These are phyloP conservation scores for Corythaeola cristata DNA, from an alignment of 2,113 vertebrate species.

Conservation along the genomic window DNA sequence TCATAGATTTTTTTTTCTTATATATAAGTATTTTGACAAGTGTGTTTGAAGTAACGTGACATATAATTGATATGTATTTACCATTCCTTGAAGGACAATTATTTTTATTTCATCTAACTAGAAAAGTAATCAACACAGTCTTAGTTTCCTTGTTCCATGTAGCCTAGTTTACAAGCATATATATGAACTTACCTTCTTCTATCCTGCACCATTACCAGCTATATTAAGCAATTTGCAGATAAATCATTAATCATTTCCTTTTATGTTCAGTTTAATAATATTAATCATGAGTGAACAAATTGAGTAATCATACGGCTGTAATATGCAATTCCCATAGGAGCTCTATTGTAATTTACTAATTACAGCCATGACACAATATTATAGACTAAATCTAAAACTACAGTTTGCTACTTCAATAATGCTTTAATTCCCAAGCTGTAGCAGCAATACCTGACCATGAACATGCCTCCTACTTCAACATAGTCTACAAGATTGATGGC, in stretches of 20 bases:
- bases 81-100: background rate
- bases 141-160: background rate
- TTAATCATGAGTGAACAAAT: slow-evolving; percentile 3
- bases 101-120: background rate
- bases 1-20: background rate
- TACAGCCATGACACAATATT: background rate
- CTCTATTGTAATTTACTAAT: slow-evolving; percentile 49
- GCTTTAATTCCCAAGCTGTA: background rate
- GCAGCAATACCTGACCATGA: background rate
- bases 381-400: background rate
- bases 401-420: background rate
- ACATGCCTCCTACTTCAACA: background rate
- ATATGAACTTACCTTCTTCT: background rate
- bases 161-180: background rate
- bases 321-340: background rate
- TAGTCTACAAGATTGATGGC: background rate
- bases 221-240: background rate
- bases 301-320: slow-evolving; percentile 5
- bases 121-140: background rate
- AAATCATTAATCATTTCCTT: slow-evolving; percentile 18
- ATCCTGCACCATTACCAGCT: background rate
- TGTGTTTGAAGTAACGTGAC: background rate
- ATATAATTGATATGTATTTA: background rate
- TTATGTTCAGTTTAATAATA: slow-evolving; percentile 22
- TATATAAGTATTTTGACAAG: background rate